Base-by-base conservation (phyloP, 1,140 invertebrate species). In the Brachionus plicatilis region DNA sequence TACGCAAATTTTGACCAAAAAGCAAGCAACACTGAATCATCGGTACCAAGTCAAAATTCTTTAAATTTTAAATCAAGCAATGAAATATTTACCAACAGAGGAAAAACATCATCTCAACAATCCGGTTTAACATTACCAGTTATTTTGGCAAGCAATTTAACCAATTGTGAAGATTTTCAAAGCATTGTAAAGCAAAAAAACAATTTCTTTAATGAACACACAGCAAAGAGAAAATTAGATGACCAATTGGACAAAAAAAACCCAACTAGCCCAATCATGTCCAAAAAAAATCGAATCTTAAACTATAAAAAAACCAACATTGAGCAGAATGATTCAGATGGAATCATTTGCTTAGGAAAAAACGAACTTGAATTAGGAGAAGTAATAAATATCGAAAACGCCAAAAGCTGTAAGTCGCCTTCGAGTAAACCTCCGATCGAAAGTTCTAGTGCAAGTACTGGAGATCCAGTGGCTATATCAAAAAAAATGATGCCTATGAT, bases 401-500 rank as follows among this genome's bases (percentile, higher is more conserved):
- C 20, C 14, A 60, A 12, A 37, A 37, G 33, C 33, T 37, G 5
- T 7, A 37, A 37, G 14, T 50, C 29, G 43, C 41, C 24, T 1
- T 24, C 41, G n/a, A 78, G 14, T 45, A 78, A 14, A 78, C 17
- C 20, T 65, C 1, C 24, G 17, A 43, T 9, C 8, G 37, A n/a
- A 43, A 75, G 24, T 75, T 43, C 0, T 43, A 20, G 45, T 17
- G 3, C 2, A 41, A 45, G 29, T 33, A 65, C 79, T 3, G 27
- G 66, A 20, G 1, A 12, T n/a, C 53, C 79, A 45, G 79, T 82
- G 8, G 33, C 12, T 43, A 43, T 82, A 12, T 65, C 79, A 4
- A 82, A 82, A 66, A 82, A 82, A 66, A 68, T 82, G 53, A 43
- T 82, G 79, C 79, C 79, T 24, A 82, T 82, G 1, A 68, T 82